phyloP scores from a whole-genome alignment of 2,113 vertebrate genomes.

The Charina bottae region DNA sequence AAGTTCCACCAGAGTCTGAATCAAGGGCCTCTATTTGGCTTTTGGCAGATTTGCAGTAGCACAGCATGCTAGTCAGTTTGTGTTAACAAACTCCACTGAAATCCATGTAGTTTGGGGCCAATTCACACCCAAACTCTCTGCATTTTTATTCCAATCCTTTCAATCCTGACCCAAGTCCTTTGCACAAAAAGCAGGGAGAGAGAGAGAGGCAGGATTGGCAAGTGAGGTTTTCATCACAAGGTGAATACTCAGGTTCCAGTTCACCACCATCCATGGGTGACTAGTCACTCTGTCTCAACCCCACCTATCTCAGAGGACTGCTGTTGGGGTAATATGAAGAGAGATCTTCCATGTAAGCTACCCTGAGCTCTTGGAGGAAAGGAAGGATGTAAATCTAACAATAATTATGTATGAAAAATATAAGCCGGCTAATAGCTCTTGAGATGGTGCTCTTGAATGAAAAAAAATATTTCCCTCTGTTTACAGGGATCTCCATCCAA shows the following conservation, averaged over 20 bases:
- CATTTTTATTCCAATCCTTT: not conserved
- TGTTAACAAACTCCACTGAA: not conserved
- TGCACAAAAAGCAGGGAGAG: not conserved
- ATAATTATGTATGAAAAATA: not conserved
- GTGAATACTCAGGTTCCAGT: too few relatives aligned
- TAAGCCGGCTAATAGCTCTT: not conserved
- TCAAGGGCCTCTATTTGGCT: not conserved
- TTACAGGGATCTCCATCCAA: not conserved
- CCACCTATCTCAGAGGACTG: too few relatives aligned
- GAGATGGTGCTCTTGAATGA: not conserved
- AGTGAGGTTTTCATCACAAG: not conserved
- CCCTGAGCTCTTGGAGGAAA: not conserved
- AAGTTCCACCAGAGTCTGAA: not conserved
- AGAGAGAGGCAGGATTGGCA: not conserved
- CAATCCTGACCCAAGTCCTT: not conserved
- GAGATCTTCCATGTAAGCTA: not conserved
- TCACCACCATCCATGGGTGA: too few relatives aligned
- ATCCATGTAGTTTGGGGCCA: not conserved
- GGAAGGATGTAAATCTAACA: not conserved
- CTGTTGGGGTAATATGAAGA: not conserved
- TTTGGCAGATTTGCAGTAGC: not conserved
- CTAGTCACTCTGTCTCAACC: too few relatives aligned
- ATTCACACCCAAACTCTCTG: not conserved
- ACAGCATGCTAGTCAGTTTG: not conserved
- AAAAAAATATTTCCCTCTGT: not conserved